A percentile compares a stretch with the other conserved stretches of the same genome.
Evolutionary conservation across 2,888 invertebrate species (phyloP).

Genomic region (Timandra comae): DNA sequence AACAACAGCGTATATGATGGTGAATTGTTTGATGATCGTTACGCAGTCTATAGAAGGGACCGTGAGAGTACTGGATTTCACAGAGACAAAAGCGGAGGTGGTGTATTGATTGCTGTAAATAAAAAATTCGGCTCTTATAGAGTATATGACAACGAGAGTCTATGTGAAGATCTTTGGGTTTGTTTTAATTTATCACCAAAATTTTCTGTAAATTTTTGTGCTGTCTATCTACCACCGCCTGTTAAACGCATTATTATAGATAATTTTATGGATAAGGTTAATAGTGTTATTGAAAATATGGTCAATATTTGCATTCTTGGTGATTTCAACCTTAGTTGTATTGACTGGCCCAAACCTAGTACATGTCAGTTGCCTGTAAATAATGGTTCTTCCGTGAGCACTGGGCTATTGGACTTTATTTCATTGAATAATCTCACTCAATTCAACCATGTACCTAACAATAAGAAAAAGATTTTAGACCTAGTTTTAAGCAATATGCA

Average conservation of each 20-base stretch:
- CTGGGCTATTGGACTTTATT: too few relatives aligned
- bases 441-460: too few relatives aligned
- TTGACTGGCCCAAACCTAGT: too few relatives aligned
- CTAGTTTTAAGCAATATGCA: too few relatives aligned
- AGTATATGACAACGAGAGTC: not conserved
- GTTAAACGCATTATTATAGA: not conserved
- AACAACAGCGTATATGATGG: not conserved
- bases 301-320: too few relatives aligned
- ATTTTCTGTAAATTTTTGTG: not conserved
- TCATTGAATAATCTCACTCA: too few relatives aligned
- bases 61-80: not conserved
- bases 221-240: constrained; percentile 1
- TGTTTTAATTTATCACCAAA: not conserved
- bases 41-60: constrained; percentile 1
- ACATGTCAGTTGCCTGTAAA: too few relatives aligned
- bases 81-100: constrained; percentile 1
- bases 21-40: constrained; percentile 1
- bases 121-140: not conserved
- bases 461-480: too few relatives aligned
- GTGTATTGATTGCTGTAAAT: not conserved
- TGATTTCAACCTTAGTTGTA: too few relatives aligned
- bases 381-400: too few relatives aligned
- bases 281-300: too few relatives aligned
- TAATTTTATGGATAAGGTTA: constrained; percentile 1
- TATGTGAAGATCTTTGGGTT: constrained; percentile 1